Evolutionary conservation across 2,113 vertebrate genomes (phyloP), one percentile per base, ranked within the genome.

Genomic region (Rhineura floridana): DNA sequence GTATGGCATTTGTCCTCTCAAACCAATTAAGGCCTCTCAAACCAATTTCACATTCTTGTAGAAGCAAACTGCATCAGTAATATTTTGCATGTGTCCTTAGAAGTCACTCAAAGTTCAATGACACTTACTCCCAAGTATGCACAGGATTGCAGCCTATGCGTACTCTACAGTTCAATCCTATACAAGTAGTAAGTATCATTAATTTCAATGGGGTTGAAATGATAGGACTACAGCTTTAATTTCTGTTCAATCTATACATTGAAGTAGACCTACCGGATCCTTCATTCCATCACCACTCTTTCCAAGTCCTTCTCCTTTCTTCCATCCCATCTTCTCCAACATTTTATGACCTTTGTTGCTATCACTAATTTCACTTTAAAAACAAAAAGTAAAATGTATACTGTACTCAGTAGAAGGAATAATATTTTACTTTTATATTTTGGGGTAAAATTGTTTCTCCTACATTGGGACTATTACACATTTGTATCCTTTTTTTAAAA

Each of bases 311-410:
- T 99, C 98, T 83, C 99, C 99, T 89, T 98, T 98, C 87, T 98
- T 99, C 99, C 99, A 99, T 83, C 99, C 99, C 99, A 99, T 99
- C 93, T 98, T 99, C 93, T 99, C 98, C 96, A 99, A 72, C 98
- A 99, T 99, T 95, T 98, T 98, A 84, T 97, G 97, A 83, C 99
- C 99, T 97, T 98, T 99, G 94, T 99, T 99, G 91, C 93, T 97
- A 91, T 98, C 97, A 87, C 97, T 97, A 93, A 99, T 99, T 97
- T 99, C 99, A 94, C 99, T 99, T 93, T 67, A 84, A 91, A 92
- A 6, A 33, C 9, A 94, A 92, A 96, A 73, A 91, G 78, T 82
- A 92, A 81, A 76, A 77, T 3, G 92, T 80, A 91, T 90, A 48
- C n/a, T n/a, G n/a, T n/a, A n/a, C n/a, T n/a, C 2, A 89, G 78